These are phyloP conservation scores for Eupleurogrammus muticus DNA, from an alignment of 2,797 vertebrate species.

Conservation along the genomic window DNA sequence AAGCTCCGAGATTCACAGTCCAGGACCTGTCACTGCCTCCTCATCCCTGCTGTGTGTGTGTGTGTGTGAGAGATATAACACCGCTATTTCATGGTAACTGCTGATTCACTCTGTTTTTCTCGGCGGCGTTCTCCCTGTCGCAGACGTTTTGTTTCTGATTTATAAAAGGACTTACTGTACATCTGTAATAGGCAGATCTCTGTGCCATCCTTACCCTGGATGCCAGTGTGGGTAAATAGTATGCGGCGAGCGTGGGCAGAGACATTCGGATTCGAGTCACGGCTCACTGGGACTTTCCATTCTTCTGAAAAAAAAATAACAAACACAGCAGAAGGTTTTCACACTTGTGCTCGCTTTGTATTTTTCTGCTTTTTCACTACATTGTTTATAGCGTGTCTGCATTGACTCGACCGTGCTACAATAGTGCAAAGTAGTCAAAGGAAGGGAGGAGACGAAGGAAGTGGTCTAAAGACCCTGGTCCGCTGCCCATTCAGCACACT, in stretches of 20 bases:
- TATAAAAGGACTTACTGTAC: slow-evolving; percentile 17
- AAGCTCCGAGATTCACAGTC: slow-evolving; percentile 45
- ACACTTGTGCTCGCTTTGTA: slow-evolving; percentile 21
- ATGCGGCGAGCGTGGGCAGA: slow-evolving; percentile 62
- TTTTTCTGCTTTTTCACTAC: slow-evolving; percentile 16
- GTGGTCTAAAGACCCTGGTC: slow-evolving; percentile 45
- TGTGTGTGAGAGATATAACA: background rate
- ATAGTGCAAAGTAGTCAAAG: slow-evolving; percentile 19
- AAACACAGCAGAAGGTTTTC: slow-evolving; percentile 33
- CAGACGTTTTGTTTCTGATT: slow-evolving; percentile 24
- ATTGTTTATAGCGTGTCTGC: slow-evolving; percentile 33
- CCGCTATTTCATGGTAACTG: background rate
- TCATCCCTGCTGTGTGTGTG: slow-evolving; percentile 5
- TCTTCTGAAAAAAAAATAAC: slow-evolving; percentile 48
- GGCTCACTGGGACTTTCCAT: slow-evolving; percentile 61
- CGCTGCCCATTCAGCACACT: slow-evolving; percentile 28
- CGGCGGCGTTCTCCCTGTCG: background rate
- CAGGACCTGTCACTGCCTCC: slow-evolving; percentile 39
- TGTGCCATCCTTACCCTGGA: slow-evolving; percentile 11
- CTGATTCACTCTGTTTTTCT: slow-evolving; percentile 18
- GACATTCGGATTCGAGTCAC: slow-evolving; percentile 71
- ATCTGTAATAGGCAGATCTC: slow-evolving; percentile 13
- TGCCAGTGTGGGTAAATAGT: slow-evolving; percentile 52
- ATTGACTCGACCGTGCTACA: slow-evolving; percentile 7
- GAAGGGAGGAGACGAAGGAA: slow-evolving; percentile 13